phyloP scores from a whole-genome alignment of 2,888 invertebrate genomes.

The Andrena hattorfiana region DNA sequence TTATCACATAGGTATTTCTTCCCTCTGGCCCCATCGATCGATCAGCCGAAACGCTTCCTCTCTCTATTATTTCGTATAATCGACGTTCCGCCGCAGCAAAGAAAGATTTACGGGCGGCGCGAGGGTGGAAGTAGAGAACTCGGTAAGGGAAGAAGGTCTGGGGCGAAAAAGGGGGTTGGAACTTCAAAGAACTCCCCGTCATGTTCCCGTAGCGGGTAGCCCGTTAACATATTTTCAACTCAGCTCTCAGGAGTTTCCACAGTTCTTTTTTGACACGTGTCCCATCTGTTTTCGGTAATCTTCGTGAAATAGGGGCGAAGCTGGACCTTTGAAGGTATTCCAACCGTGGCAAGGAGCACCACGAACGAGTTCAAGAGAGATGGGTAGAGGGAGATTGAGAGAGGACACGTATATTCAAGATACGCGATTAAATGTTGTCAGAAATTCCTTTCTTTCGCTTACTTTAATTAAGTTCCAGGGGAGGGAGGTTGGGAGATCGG shows the following conservation, averaged over 20 bases:
- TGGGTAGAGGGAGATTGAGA: too few relatives aligned
- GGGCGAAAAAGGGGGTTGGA: conserved; percentile 6
- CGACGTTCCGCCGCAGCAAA: conserved; percentile 4
- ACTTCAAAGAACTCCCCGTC: conserved; percentile 48
- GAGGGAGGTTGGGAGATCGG: conserved; percentile 13
- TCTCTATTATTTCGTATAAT: conserved; percentile 24
- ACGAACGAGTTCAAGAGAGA: background rate
- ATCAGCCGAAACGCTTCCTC: conserved; percentile 14
- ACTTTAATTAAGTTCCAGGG: conserved; percentile 55
- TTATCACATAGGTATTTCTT: background rate
- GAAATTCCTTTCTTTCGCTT: conserved; percentile 52
- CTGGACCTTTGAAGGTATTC: conserved; percentile 40
- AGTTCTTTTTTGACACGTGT: conserved; percentile 39
- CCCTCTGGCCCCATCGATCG: background rate
- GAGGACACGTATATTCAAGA: background rate
- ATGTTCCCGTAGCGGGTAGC: conserved; percentile 5
- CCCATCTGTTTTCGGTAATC: conserved; percentile 46
- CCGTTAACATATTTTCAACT: conserved; percentile 56
- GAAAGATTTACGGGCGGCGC: conserved; percentile 1
- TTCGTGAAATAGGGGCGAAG: conserved; percentile 40
- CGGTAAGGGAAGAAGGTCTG: background rate
- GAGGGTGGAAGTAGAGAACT: background rate
- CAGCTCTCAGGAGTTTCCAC: conserved; percentile 14
- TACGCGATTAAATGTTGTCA: conserved; percentile 41
- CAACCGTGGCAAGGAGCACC: conserved; percentile 7